Evolutionary conservation across 2,888 invertebrate species (phyloP), one percentile per base, ranked within the genome.

Genomic region (Diplolepis rosae): DNA sequence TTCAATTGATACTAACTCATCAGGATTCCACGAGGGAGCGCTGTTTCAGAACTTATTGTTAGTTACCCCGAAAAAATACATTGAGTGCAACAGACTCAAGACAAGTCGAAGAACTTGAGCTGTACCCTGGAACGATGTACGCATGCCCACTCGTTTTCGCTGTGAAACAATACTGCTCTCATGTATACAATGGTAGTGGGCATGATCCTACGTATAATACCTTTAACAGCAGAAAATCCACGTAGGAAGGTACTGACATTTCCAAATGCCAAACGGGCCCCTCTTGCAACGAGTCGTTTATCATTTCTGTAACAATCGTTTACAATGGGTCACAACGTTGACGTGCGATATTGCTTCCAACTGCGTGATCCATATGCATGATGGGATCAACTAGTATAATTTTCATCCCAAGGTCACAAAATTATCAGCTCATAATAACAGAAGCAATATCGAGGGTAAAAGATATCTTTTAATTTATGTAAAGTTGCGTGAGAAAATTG

Each of bases 231-330:
- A 70, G 50, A 75, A 74, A 71, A 69, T 61, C 70, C 65, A 80
- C 81, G 85, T 86, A 86, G 85, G 85, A 82, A 83, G 86, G 79
- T 79, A 83, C 84, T 87, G 86, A 87, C 86, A 86, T 87, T 87
- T 87, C 72, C 75, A 87, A 86, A 86, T 86, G 86, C 83, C 87
- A 84, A 79, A 54, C 75, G 73, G 65, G 75, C 80, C 77, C 77
- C 74, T 78, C 15, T 70, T 56, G 74, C 72, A 78, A 82, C 73
- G 76, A 75, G 75, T 79, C 75, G 77, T 84, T 84, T 83, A 83
- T 83, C 81, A 80, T 82, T 83, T 73, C 68, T 71, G 71, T 76
- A 69, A 75, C 73, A 71, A 72, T 65, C 65, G 70, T 71, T 61
- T 71, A 69, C 67, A 71, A 76, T 73, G 74, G 70, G 65, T 70